Evolutionary conservation across 2,113 vertebrate species (phyloP).

Genomic region (Balaenoptera acutorostrata): DNA sequence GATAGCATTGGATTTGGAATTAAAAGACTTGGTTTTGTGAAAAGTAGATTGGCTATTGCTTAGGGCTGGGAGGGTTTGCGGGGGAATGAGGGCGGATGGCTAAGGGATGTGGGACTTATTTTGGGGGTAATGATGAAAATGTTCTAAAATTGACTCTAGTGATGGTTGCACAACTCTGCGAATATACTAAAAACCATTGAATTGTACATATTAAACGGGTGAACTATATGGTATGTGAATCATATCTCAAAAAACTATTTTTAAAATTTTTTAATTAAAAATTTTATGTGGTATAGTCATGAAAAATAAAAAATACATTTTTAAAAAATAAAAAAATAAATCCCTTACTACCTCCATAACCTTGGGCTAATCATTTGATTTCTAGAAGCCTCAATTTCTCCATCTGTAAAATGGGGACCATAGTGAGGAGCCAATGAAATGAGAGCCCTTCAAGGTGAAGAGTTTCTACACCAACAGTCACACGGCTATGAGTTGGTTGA

Average conservation of each 20-base stretch:
- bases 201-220: not conserved
- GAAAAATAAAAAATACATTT: not conserved
- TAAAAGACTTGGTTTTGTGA: conserved; percentile 13
- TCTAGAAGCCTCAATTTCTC: conserved; percentile 16
- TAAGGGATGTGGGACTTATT: not conserved
- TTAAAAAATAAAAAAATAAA: not conserved
- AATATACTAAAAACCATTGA: not conserved
- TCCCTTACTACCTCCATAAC: not conserved
- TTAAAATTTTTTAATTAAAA: not conserved
- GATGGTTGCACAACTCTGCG: not conserved
- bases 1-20: not conserved
- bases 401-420: not conserved
- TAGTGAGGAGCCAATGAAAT: not conserved
- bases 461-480: not conserved
- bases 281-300: not conserved
- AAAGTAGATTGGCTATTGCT: not conserved
- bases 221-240: not conserved
- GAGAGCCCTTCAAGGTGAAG: not conserved
- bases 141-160: not conserved
- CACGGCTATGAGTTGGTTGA: not conserved
- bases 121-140: not conserved
- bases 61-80: not conserved
- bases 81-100: not conserved
- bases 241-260: not conserved
- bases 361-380: conserved; percentile 7